Percentiles rank a stretch among this genome's conserved stretches.
Evolutionary conservation across 2,797 vertebrate species (phyloP).

Genomic region (Ptychadena robeensis): DNA sequence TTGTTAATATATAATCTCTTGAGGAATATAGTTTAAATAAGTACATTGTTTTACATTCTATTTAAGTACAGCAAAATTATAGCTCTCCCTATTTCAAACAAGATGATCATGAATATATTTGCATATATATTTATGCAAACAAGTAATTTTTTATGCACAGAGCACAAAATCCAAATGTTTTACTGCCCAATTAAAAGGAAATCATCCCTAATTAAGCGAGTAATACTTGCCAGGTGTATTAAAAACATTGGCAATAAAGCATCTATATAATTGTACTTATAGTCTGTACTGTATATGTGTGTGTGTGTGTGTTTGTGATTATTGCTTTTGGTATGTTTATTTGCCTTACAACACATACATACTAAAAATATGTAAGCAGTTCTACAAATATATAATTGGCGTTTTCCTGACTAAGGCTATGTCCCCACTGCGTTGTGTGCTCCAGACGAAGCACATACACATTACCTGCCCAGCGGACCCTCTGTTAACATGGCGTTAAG

Average conservation of each 20-base stretch:
- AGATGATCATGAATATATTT: neutral
- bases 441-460: too few relatives aligned
- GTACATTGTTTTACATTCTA: neutral
- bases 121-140: neutral
- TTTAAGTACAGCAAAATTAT: neutral
- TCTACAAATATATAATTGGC: too few relatives aligned
- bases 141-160: neutral
- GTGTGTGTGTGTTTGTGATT: too few relatives aligned
- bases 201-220: neutral
- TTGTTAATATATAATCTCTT: neutral
- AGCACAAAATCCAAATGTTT: neutral
- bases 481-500: too few relatives aligned
- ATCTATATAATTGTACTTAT: neutral
- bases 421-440: too few relatives aligned
- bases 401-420: too few relatives aligned
- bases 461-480: too few relatives aligned
- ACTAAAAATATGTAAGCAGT: too few relatives aligned
- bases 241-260: neutral
- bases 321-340: too few relatives aligned
- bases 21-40: neutral
- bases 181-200: conserved; percentile 7
- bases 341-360: too few relatives aligned
- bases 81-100: neutral
- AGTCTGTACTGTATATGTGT: neutral
- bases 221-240: neutral